Evolutionary conservation across 2,888 invertebrate species (phyloP).

Genomic region (Amphipoea lucens): DNA sequence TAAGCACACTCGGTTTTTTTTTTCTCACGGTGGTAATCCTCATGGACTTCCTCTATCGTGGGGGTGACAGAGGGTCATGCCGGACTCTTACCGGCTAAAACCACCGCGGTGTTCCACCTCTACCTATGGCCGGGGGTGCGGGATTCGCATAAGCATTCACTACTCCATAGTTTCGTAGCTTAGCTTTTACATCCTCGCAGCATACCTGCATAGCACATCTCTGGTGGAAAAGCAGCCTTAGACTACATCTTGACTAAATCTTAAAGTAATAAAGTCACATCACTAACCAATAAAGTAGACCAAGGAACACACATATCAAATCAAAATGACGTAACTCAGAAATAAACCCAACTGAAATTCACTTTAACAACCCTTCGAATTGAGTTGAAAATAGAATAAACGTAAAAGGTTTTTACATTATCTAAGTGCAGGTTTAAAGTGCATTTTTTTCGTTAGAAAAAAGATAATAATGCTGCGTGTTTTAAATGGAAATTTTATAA

Average conservation of each 20-base stretch:
- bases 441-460: slow-evolving; percentile 88
- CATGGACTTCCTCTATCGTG: no score
- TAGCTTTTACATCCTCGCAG: no score
- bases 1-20: no score
- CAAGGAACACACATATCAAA: slow-evolving; percentile 75
- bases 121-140: no score
- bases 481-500: slow-evolving; percentile 90
- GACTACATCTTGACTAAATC: slow-evolving; percentile 68
- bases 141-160: no score
- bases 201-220: no score
- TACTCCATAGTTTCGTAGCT: no score
- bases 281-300: slow-evolving; percentile 87
- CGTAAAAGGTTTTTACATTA: slow-evolving; percentile 64
- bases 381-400: slow-evolving; percentile 67
- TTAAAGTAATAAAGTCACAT: slow-evolving; percentile 72
- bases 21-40: no score
- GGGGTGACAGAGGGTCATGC: no score
- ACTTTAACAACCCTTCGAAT: slow-evolving; percentile 62
- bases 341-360: slow-evolving; percentile 63
- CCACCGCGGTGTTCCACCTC: no score
- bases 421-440: slow-evolving; percentile 69
- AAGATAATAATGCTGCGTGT: slow-evolving; percentile 88
- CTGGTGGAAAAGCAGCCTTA: no score
- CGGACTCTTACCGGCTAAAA: no score
- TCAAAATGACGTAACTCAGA: slow-evolving; percentile 73